Percentiles rank a stretch among this genome's conserved stretches.
Evolutionary conservation across 2,888 invertebrate species (phyloP).

Genomic region (Drosophila recens): DNA sequence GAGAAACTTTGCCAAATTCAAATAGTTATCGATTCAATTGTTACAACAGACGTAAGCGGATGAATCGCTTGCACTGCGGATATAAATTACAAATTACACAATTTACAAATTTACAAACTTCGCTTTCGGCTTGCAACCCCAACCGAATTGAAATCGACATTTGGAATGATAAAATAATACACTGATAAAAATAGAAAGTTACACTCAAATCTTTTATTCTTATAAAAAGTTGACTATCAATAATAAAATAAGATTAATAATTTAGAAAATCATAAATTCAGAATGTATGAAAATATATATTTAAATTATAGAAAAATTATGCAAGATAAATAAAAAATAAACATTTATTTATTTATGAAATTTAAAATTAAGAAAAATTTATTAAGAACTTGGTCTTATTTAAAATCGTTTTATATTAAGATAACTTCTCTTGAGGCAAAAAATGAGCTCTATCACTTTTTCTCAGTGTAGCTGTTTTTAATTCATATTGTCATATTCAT

Average conservation of each 20-base stretch:
- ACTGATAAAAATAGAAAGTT: background rate
- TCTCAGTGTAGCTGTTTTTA: background rate
- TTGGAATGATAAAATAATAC: background rate
- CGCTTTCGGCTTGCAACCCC: background rate
- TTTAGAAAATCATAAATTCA: too few species aligned
- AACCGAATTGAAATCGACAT: background rate
- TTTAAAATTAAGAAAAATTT: background rate
- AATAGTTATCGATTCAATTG: constrained; percentile 22
- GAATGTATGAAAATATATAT: too few species aligned
- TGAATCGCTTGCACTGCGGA: constrained; percentile 6
- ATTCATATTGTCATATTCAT: constrained; percentile 12
- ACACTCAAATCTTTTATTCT: too few species aligned
- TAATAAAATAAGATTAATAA: too few species aligned
- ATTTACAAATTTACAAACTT: constrained; percentile 4
- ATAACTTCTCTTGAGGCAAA: too few species aligned
- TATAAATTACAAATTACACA: constrained; percentile 8
- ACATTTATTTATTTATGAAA: background rate
- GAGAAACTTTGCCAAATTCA: constrained; percentile 18
- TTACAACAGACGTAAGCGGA: constrained; percentile 1
- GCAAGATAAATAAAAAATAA: background rate
- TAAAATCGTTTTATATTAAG: too few species aligned
- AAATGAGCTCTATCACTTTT: background rate
- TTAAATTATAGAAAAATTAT: too few species aligned
- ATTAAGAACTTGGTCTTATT: background rate
- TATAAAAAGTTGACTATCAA: too few species aligned